Conservation (phyloP, 1,140 invertebrate species). For the Zaprionus tsacasi region DNA sequence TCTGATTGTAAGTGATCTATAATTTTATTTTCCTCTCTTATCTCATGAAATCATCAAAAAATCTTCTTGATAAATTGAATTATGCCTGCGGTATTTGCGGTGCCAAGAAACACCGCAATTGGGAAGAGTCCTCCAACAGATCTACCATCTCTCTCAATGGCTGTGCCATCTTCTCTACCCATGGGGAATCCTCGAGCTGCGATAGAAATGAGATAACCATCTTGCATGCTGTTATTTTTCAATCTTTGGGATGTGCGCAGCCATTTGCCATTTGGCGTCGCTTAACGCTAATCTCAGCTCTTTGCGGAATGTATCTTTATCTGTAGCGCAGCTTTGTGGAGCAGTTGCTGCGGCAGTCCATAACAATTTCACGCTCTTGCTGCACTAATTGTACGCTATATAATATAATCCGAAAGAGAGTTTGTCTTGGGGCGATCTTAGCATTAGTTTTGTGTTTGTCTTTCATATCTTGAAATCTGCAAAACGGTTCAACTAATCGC, state of each 20-base stretch:
- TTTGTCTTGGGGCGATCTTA: conserved; percentile 21
- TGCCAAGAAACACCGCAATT: too few relatives aligned
- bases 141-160: not conserved
- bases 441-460: conserved; percentile 43
- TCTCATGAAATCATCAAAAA: too few relatives aligned
- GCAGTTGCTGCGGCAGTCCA: conserved; percentile 1
- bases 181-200: not conserved
- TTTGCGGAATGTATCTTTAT: conserved; percentile 32
- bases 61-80: too few relatives aligned
- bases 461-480: conserved; percentile 46
- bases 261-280: conserved; percentile 6
- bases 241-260: conserved; percentile 2
- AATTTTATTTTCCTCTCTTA: too few relatives aligned
- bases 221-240: conserved; percentile 9
- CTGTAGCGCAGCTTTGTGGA: conserved; percentile 29
- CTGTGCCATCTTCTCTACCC: too few relatives aligned
- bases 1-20: too few relatives aligned
- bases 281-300: conserved; percentile 1
- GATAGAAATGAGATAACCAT: not conserved
- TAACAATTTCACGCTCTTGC: conserved; percentile 37
- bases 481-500: conserved; percentile 65
- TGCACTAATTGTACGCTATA: conserved; percentile 32
- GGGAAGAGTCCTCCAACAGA: too few relatives aligned
- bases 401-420: conserved; percentile 2
- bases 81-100: too few relatives aligned